Evolutionary conservation across 1,140 invertebrate genomes (phyloP).

Genomic region (Heliconius hermathena): DNA sequence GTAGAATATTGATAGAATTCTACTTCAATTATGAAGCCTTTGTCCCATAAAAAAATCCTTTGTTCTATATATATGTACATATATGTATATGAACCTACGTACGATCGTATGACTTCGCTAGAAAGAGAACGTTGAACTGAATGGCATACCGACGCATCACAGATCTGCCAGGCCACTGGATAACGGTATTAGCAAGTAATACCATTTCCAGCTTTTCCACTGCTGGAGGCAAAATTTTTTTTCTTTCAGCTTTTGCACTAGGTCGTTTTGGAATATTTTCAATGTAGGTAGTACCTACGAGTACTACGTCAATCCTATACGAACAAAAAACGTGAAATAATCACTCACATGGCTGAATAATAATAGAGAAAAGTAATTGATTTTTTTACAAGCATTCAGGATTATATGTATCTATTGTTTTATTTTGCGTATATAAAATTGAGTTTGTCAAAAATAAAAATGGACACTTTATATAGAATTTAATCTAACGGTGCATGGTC

Average conservation of each 20-base stretch:
- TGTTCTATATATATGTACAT: not conserved
- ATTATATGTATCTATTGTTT: not conserved
- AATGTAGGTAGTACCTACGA: not conserved
- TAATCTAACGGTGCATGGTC: too few species aligned
- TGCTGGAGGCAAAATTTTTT: not conserved
- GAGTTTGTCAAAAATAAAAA: not conserved
- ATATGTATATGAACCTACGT: not conserved
- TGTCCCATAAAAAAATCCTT: not conserved
- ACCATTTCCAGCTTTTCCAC: not conserved
- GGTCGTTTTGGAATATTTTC: not conserved
- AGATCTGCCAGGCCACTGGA: not conserved
- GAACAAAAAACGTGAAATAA: slow-evolving; percentile 1
- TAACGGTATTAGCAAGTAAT: not conserved
- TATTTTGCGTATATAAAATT: not conserved
- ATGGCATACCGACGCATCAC: not conserved
- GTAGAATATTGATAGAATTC: not conserved
- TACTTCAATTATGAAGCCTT: too few species aligned
- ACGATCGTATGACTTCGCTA: not conserved
- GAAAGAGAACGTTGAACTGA: not conserved
- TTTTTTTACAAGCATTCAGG: not conserved
- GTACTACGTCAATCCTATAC: not conserved
- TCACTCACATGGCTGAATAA: not conserved
- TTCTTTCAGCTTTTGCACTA: not conserved
- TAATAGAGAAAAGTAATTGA: not conserved
- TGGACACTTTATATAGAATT: not conserved